Percentiles rank a stretch among this genome's conserved stretches.
Conservation (phyloP, 2,888 invertebrate genomes). For the Cactoblastis cactorum region DNA sequence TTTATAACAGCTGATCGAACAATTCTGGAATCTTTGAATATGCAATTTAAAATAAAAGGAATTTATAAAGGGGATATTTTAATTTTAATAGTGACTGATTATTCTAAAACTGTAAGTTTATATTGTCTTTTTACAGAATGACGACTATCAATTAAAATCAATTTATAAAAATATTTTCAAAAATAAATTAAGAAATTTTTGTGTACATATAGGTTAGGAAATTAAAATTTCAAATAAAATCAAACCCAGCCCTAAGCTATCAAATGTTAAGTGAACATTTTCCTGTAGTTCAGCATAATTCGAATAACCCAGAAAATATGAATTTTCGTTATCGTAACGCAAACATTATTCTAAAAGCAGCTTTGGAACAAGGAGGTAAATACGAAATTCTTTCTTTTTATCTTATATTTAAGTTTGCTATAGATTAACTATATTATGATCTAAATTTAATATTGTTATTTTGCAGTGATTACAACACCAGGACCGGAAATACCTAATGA, state of each 20-base stretch:
- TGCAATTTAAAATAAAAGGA: constrained; percentile 55
- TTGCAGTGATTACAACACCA: constrained; percentile 23
- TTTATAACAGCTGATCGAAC: constrained; percentile 43
- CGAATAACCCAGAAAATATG: constrained; percentile 21
- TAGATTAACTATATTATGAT: no score
- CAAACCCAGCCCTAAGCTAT: constrained; percentile 34
- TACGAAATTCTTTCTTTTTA: not conserved
- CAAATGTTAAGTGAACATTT: constrained; percentile 43
- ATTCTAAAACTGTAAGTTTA: constrained; percentile 4
- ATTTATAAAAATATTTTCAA: no score
- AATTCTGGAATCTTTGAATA: constrained; percentile 54
- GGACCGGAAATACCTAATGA: constrained; percentile 29
- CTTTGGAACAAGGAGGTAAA: constrained; percentile 42
- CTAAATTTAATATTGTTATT: constrained; percentile 9
- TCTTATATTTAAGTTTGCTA: no score
- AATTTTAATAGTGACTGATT: constrained; percentile 39
- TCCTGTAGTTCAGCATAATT: constrained; percentile 42
- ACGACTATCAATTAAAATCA: no score
- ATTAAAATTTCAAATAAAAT: constrained; percentile 58
- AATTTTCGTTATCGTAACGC: constrained; percentile 40
- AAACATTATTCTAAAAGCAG: constrained; percentile 43
- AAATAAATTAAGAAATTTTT: no score
- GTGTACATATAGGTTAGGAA: constrained; percentile 55
- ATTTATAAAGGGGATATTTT: constrained; percentile 56
- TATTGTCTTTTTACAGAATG: no score